Conservation (phyloP, 2,113 vertebrate genomes). For the Pseudorectes ferrugineus region DNA sequence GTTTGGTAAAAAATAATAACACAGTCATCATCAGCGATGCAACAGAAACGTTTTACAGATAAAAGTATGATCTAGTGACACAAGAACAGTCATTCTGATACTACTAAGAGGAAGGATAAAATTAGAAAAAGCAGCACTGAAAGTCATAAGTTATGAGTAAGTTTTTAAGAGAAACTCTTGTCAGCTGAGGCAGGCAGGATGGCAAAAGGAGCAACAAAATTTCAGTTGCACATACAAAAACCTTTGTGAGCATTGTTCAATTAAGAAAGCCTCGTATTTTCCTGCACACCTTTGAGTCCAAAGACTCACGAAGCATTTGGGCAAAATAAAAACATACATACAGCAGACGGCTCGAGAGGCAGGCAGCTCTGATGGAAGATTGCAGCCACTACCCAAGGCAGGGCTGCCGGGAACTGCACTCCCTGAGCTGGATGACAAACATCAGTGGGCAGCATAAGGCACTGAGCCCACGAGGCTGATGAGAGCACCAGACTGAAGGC, state of each 20-base stretch:
- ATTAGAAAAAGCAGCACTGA: neutral
- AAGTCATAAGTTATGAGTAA: fast-evolving
- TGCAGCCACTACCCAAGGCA: neutral
- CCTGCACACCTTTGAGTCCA: neutral
- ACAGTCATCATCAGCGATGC: neutral
- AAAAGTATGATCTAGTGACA: neutral
- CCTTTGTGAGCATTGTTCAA: neutral
- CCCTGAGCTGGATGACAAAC: neutral
- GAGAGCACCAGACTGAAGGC: neutral
- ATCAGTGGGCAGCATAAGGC: neutral
- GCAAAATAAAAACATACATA: neutral
- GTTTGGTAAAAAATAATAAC: neutral
- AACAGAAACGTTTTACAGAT: neutral
- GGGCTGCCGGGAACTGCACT: neutral
- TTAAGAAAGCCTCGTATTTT: neutral
- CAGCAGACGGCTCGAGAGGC: neutral
- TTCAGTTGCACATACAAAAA: neutral
- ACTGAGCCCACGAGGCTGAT: neutral
- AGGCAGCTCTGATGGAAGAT: neutral
- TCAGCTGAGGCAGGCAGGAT: neutral
- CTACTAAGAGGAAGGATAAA: neutral
- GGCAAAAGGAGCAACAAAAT: neutral
- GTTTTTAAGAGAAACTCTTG: neutral
- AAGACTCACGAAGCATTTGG: neutral
- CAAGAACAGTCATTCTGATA: neutral